phyloP scores from a whole-genome alignment of 2,113 vertebrate species.

The Lasiurus cinereus region DNA sequence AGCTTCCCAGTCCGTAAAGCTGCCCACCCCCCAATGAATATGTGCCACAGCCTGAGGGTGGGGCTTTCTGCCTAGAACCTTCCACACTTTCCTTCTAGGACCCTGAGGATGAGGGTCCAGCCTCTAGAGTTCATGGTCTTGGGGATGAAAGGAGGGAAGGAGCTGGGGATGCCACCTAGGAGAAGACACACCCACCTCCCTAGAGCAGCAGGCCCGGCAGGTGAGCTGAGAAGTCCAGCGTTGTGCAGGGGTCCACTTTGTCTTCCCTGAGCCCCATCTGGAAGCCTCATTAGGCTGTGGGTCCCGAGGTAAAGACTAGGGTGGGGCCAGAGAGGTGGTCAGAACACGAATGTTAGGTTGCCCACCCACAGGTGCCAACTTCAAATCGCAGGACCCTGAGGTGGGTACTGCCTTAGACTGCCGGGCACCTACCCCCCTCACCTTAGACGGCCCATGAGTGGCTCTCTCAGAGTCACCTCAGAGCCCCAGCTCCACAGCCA shows the following conservation, averaged over 20 bases:
- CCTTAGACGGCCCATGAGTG: not conserved
- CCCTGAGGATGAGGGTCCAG: not conserved
- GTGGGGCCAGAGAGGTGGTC: not conserved
- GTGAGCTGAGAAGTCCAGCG: not conserved
- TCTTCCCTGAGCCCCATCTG: not conserved
- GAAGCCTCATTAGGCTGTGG: not conserved
- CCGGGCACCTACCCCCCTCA: not conserved
- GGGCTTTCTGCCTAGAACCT: not conserved
- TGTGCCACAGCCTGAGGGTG: not conserved
- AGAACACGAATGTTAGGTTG: not conserved
- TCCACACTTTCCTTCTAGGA: not conserved
- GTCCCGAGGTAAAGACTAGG: not conserved
- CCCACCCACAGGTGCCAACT: not conserved
- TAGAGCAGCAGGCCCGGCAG: not conserved
- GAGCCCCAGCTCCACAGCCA: not conserved
- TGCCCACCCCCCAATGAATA: not conserved
- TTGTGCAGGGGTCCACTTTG: not conserved
- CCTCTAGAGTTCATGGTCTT: not conserved
- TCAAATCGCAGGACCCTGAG: not conserved
- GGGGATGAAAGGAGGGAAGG: not conserved
- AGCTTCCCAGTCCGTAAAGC: not conserved
- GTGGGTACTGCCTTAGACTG: not conserved
- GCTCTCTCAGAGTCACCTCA: not conserved
- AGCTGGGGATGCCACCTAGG: not conserved
- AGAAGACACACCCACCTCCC: not conserved